These are phyloP conservation scores for Tenebrio molitor DNA, from an alignment of 1,140 invertebrate species.

Conservation along the genomic window DNA sequence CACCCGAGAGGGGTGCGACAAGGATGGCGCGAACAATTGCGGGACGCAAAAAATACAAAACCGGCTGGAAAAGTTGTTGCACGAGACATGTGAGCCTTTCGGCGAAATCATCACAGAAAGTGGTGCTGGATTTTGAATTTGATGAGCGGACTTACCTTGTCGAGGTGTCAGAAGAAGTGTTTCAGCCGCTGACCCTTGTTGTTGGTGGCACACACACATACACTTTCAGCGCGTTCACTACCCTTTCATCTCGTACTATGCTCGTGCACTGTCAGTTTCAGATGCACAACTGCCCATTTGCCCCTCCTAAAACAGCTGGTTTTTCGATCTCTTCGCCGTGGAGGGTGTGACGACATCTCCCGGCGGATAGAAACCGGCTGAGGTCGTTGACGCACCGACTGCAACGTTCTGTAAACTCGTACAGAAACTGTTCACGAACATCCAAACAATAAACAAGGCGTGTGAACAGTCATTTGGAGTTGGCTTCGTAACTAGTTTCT, in stretches of 20 bases:
- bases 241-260: slow-evolving; percentile 52
- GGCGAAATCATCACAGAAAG: slow-evolving; percentile 46
- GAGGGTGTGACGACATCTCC: slow-evolving; percentile 22
- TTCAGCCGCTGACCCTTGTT: slow-evolving; percentile 32
- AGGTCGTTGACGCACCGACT: too few relatives aligned
- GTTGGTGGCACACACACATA: slow-evolving; percentile 40
- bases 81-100: slow-evolving; percentile 41
- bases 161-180: slow-evolving; percentile 8
- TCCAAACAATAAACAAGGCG: too few relatives aligned
- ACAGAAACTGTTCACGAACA: too few relatives aligned
- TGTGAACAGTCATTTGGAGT: too few relatives aligned
- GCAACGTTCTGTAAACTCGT: too few relatives aligned
- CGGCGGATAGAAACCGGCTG: too few relatives aligned
- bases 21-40: background rate
- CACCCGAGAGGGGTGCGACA: background rate
- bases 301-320: slow-evolving; percentile 52
- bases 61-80: slow-evolving; percentile 36
- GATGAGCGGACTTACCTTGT: slow-evolving; percentile 33
- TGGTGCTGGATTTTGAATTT: slow-evolving; percentile 13
- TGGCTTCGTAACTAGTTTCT: too few relatives aligned
- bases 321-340: slow-evolving; percentile 9
- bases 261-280: slow-evolving; percentile 50
- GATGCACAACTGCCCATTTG: slow-evolving; percentile 46
- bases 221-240: slow-evolving; percentile 49
- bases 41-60: slow-evolving; percentile 43